Percentiles rank a stretch among this genome's conserved stretches.
These are phyloP conservation scores for Sphaerodactylus townsendi DNA, from an alignment of 2,113 vertebrate genomes.

Conservation along the genomic window DNA sequence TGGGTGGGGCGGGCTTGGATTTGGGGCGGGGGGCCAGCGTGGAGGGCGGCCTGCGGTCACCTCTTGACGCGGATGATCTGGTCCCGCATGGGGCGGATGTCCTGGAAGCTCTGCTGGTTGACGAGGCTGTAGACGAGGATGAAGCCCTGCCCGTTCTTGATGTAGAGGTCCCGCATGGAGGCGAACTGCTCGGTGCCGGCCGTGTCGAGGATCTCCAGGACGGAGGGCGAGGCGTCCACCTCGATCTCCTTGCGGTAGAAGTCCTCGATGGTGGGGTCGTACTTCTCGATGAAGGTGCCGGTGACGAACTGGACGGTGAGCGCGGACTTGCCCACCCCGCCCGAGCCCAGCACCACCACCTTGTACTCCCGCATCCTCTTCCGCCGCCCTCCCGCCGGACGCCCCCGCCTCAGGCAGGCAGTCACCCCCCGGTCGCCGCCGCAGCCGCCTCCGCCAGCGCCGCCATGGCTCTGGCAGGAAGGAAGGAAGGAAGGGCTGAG, in stretches of 20 bases:
- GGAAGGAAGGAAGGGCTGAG: too few relatives aligned
- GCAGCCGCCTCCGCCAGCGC: constrained; percentile 6
- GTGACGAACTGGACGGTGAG: constrained; percentile 97
- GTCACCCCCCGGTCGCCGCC: constrained; percentile 49
- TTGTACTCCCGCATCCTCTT: constrained; percentile 95
- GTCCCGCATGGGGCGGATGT: constrained; percentile 95
- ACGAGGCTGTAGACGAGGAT: constrained; percentile 95
- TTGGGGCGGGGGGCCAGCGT: too few relatives aligned
- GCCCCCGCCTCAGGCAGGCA: constrained; percentile 21
- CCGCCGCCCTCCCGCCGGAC: constrained; percentile 47
- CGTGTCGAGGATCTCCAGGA: constrained; percentile 95
- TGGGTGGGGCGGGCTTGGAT: too few relatives aligned
- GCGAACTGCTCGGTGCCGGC: constrained; percentile 96
- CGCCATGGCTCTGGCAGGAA: neutral
- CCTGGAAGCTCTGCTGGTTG: constrained; percentile 97
- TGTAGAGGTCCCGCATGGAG: constrained; percentile 96
- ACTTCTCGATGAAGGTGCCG: constrained; percentile 95
- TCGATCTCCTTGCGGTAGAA: constrained; percentile 98
- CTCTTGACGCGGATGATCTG: constrained; percentile 98
- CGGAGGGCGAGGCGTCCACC: constrained; percentile 94
- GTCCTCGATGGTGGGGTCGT: constrained; percentile 96
- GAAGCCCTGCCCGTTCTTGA: constrained; percentile 96
- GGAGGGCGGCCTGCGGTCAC: constrained; percentile 63
- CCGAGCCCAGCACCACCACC: constrained; percentile 96
- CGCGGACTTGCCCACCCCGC: constrained; percentile 95